Evolutionary conservation across 2,888 invertebrate species (phyloP).

Genomic region (Carpatolechia fugitivella): DNA sequence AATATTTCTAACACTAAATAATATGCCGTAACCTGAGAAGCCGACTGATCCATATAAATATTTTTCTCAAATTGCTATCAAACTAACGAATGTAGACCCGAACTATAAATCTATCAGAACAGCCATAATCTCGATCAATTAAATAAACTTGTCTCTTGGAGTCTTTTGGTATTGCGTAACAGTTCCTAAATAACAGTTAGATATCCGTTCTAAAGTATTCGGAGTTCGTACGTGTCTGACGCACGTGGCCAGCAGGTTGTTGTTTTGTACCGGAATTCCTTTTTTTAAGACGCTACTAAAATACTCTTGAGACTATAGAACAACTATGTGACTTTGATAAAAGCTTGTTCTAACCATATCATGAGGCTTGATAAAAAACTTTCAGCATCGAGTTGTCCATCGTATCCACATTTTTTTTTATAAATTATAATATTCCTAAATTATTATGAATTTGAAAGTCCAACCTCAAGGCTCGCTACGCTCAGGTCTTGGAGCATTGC

Average conservation of each 20-base stretch:
- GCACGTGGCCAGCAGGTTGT: conserved; percentile 22
- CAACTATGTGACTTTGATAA: neutral
- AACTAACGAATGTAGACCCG: neutral
- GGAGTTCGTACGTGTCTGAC: conserved; percentile 16
- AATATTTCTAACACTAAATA: too few relatives aligned
- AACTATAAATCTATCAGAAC: conserved; percentile 36
- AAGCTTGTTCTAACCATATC: too few relatives aligned
- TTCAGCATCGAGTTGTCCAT: too few relatives aligned
- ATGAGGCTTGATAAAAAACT: too few relatives aligned
- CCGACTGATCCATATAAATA: neutral
- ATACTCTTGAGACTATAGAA: neutral
- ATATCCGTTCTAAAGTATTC: conserved; percentile 3
- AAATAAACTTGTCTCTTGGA: conserved; percentile 32
- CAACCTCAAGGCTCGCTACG: too few relatives aligned
- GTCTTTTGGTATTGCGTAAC: conserved; percentile 23
- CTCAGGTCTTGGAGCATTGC: too few relatives aligned
- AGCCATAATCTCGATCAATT: conserved; percentile 37
- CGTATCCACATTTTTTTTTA: too few relatives aligned
- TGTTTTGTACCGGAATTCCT: conserved; percentile 31
- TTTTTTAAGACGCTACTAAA: conserved; percentile 9
- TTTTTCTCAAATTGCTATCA: neutral
- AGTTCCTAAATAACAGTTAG: conserved; percentile 21
- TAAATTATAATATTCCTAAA: too few relatives aligned
- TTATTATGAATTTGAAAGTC: too few relatives aligned
- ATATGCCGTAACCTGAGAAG: too few relatives aligned